phyloP scores from a whole-genome alignment of 1,140 invertebrate species.

The Lithobius niger region DNA sequence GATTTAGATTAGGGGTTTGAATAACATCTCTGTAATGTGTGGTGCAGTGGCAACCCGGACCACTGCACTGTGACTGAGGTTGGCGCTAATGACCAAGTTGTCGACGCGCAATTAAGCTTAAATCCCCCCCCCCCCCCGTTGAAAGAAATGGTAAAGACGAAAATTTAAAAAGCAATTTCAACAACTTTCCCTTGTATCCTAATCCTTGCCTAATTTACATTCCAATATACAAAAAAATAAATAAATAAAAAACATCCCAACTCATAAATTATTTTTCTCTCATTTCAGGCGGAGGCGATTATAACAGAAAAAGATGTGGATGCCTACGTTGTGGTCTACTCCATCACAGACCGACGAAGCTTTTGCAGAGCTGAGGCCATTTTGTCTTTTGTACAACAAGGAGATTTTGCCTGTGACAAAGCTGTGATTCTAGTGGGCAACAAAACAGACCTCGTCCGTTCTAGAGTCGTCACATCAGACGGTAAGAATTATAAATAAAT shows the following conservation, averaged over 20 bases:
- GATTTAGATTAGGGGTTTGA: too few species aligned
- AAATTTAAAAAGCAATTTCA: conserved; percentile 2
- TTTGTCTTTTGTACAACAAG: conserved; percentile 53
- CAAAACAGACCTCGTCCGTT: conserved; percentile 87
- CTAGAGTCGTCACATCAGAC: conserved; percentile 71
- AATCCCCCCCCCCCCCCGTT: too few species aligned
- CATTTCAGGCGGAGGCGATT: conserved; percentile 55
- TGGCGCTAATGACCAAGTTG: too few species aligned
- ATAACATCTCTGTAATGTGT: too few species aligned
- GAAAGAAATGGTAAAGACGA: too few species aligned
- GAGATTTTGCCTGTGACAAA: conserved; percentile 52
- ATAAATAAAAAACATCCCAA: background rate
- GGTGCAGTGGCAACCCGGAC: too few species aligned
- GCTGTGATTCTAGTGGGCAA: conserved; percentile 83
- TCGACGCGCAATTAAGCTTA: too few species aligned
- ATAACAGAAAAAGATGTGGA: conserved; percentile 50
- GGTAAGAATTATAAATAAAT: conserved; percentile 45
- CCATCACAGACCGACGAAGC: conserved; percentile 76
- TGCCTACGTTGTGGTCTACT: conserved; percentile 79
- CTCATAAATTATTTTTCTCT: conserved; percentile 8
- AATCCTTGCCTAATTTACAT: too few species aligned
- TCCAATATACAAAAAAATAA: too few species aligned
- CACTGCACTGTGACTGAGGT: too few species aligned
- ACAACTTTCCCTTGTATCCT: too few species aligned
- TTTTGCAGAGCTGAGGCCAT: conserved; percentile 68